Base-by-base conservation (phyloP, 2,888 invertebrate genomes). In the Stomorhina lunata region DNA sequence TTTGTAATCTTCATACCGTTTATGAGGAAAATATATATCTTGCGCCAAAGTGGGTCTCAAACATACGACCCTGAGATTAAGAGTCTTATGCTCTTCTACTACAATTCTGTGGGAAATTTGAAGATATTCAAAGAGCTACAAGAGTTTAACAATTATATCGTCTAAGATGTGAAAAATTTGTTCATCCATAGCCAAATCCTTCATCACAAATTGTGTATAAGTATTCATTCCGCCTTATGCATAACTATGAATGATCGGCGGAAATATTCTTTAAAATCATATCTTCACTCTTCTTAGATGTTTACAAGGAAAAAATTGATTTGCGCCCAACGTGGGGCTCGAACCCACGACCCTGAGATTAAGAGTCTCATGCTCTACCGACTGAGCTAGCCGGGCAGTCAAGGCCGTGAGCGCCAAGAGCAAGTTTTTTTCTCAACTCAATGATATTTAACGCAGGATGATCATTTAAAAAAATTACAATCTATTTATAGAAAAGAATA, bases 331-430 rank as follows among this genome's bases (percentile, higher is more conserved):
- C 88, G 90, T 91, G 90, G 90, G 90, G 89, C 90, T 91, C 90
- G 90, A 90, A 91, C 90, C 90, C 90, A 91, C 89, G 90, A 90
- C 90, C 90, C 90, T 88, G 90, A 90, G 89, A 90, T 90, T 90
- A 91, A 90, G 90, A 90, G 90, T 90, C 90, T 90, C 90, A 88
- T 90, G 89, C 89, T 91, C 90, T 73, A 80, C 73, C 78, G 81
- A 81, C 81, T 81, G 81, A 78, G 81, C 81, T 81, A 81, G 81
- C 81, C 78, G 78, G 78, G 78, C 81, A 29, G 32, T 17, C 6
- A 32, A 25, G 4, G 25, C n/a, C 0, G 4, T n/a, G 2, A 10
- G 20, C 10, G 32, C 15, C 32, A 55, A 32, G 9, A 9, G 55
- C 9, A 32, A 9, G 32, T 6, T 32, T 32, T 6, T 32, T 32